These are phyloP conservation scores for Lampris megalopsis DNA, from an alignment of 2,113 vertebrate genomes.

Conservation along the genomic window DNA sequence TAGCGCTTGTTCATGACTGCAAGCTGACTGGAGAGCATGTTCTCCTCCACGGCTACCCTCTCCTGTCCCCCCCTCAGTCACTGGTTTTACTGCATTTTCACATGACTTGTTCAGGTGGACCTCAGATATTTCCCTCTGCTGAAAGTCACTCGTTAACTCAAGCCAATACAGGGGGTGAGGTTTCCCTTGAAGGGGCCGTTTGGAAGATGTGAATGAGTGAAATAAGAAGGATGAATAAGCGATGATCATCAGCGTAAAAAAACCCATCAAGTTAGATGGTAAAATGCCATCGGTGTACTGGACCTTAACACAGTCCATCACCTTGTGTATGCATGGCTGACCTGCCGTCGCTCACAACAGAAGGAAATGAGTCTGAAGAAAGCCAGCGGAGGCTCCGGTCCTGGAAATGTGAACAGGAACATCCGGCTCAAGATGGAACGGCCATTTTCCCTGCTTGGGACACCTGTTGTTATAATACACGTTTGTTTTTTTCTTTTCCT, in stretches of 20 bases:
- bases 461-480: not conserved
- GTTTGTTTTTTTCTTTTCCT: not conserved
- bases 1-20: not conserved
- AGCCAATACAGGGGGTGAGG: not conserved
- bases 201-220: conserved; percentile 6
- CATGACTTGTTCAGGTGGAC: not conserved
- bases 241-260: too few species aligned
- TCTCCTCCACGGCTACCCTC: not conserved
- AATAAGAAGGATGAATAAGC: conserved; percentile 26
- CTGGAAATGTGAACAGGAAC: too few species aligned
- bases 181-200: conserved; percentile 18
- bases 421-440: not conserved
- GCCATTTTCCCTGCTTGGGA: conserved; percentile 11
- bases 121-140: too few species aligned
- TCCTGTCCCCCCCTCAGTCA: not conserved
- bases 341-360: conserved; percentile 4
- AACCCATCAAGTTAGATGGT: not conserved
- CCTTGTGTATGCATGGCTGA: conserved; percentile 7
- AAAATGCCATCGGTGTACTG: conserved; percentile 14
- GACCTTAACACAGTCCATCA: not conserved
- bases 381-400: conserved; percentile 14
- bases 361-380: conserved; percentile 19
- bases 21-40: conserved; percentile 2
- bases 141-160: conserved; percentile 6
- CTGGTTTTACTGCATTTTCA: conserved; percentile 5